phyloP scores from a whole-genome alignment of 1,140 invertebrate species.

The Apis dorsata region DNA sequence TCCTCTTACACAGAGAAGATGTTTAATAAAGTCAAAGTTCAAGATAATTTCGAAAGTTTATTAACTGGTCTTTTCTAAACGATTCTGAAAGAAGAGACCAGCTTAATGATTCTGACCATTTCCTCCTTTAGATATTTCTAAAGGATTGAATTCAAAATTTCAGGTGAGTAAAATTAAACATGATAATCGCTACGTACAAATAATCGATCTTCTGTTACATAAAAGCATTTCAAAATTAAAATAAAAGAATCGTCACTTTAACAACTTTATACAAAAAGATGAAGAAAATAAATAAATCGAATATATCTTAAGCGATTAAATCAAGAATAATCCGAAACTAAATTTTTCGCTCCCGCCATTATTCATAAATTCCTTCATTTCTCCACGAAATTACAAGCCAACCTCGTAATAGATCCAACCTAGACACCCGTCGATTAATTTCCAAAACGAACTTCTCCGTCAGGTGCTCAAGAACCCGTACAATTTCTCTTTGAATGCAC shows the following conservation, averaged over 20 bases:
- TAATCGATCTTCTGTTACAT: no score
- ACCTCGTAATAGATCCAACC: background rate
- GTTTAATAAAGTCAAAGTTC: constrained; percentile 15
- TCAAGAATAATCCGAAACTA: no score
- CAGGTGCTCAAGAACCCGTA: background rate
- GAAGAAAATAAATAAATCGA: no score
- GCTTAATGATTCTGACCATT: background rate
- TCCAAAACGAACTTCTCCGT: background rate
- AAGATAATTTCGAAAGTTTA: background rate
- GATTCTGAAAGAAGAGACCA: background rate
- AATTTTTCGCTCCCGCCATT: no score
- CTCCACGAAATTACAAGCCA: background rate
- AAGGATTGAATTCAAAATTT: background rate
- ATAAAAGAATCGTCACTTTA: no score
- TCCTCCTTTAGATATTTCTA: background rate
- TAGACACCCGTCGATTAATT: constrained; percentile 3
- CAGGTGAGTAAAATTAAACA: no score
- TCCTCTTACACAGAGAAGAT: background rate
- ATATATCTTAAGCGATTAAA: no score
- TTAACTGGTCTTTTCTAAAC: background rate
- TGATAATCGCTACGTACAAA: no score
- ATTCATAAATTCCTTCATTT: background rate
- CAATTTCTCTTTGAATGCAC: constrained; percentile 14
- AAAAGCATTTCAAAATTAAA: no score
- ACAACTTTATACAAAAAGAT: no score